Base-by-base conservation (phyloP, 2,888 invertebrate genomes). In the Notodonta dromedarius region DNA sequence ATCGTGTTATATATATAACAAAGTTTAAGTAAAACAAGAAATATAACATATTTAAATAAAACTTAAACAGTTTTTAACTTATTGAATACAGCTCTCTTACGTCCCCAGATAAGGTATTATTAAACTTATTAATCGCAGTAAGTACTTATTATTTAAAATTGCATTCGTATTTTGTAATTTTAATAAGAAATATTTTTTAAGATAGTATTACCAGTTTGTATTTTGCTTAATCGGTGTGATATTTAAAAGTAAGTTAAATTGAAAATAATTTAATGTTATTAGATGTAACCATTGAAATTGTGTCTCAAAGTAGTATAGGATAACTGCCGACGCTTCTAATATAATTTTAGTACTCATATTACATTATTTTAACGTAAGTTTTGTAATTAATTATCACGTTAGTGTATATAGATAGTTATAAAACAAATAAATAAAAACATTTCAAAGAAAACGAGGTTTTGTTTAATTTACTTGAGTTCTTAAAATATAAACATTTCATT, bases 171-270 rank as follows among this genome's bases (percentile, higher is more conserved):
- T 46, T 46, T 39, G 56, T 46, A 13, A 57, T 57, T 32, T n/a
- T 24, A 55, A 59, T 46, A 12, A 57, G 48, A 57, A 50, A 6
- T 66, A 13, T 58, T 59, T 48, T 59, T 39, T 55, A 58, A 51
- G 13, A 48, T 71, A 69, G 68, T 74, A 73, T 62, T 66, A 73
- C 68, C 66, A 66, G 66, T 66, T 68, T 68, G 64, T 68, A 65
- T 66, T 73, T 71, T 78, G 77, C 69, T 79, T 83, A 81, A 80
- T 84, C 73, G 82, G 90, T 89, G 90, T 90, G 90, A 90, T 89
- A 90, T 86, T 82, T 83, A 84, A 79, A 75, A 69, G 58, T 84
- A 85, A 83, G 79, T 70, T 58, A 14, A 24, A 32, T 52, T 64
- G 44, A 74, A 74, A 65, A 60, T 73, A 68, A 76, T 68, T 73